These are phyloP conservation scores for Nicator chloris DNA, from an alignment of 2,113 vertebrate species.

Conservation along the genomic window DNA sequence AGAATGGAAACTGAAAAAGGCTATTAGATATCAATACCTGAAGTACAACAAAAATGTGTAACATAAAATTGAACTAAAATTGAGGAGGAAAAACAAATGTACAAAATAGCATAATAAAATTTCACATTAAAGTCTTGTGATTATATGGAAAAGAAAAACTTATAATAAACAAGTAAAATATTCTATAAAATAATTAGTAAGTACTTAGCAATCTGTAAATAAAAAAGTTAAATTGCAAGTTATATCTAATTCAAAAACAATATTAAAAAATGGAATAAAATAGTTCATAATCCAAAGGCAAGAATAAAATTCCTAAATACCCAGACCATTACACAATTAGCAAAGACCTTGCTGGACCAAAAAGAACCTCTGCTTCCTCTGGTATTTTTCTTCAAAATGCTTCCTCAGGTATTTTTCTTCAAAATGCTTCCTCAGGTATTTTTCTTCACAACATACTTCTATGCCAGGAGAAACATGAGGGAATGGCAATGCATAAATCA, in stretches of 20 bases:
- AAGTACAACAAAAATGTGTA: neutral
- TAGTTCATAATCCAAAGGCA: neutral
- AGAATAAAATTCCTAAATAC: neutral
- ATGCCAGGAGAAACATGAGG: neutral
- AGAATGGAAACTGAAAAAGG: neutral
- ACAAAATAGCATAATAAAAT: neutral
- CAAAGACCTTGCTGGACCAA: neutral
- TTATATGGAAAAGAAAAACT: neutral
- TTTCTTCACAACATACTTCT: neutral
- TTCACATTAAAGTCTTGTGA: neutral
- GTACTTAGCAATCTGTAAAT: neutral
- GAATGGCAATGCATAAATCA: neutral
- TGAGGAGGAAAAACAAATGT: neutral
- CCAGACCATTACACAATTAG: neutral
- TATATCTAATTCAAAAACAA: neutral
- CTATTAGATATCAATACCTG: neutral
- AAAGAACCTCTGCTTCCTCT: neutral
- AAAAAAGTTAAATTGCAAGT: neutral
- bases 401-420: neutral
- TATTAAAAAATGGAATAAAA: neutral
- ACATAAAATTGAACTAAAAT: neutral
- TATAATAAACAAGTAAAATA: neutral
- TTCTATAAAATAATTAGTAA: neutral
- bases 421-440: neutral
- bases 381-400: neutral